These are phyloP conservation scores for Syndactyla subalaris DNA, from an alignment of 2,797 vertebrate genomes.

Conservation along the genomic window DNA sequence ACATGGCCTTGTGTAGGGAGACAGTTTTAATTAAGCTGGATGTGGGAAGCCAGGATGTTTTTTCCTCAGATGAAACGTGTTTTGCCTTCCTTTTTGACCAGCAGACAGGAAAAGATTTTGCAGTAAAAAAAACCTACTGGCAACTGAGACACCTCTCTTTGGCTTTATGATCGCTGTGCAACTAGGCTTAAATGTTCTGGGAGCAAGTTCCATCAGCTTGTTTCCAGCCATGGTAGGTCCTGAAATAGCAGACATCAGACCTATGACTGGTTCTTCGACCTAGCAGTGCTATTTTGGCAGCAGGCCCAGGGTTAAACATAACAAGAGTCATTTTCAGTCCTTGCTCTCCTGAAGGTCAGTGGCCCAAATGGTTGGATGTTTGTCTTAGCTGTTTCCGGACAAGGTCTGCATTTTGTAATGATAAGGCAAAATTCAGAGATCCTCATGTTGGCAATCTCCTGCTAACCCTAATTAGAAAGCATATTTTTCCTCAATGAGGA, in stretches of 20 bases:
- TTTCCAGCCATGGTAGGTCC: slow-evolving; percentile 36
- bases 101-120: not conserved
- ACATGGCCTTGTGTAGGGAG: not conserved
- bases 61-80: not conserved
- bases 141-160: not conserved
- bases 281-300: slow-evolving; percentile 56
- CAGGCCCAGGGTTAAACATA: slow-evolving; percentile 66
- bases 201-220: slow-evolving; percentile 34
- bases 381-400: slow-evolving; percentile 50
- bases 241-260: slow-evolving; percentile 56
- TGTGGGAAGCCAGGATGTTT: not conserved
- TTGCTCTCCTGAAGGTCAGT: slow-evolving; percentile 61
- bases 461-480: not conserved
- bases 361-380: slow-evolving; percentile 63
- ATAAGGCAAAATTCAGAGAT: slow-evolving; percentile 6
- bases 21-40: not conserved
- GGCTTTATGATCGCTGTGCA: not conserved
- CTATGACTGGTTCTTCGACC: slow-evolving; percentile 24
- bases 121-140: not conserved
- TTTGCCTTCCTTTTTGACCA: not conserved
- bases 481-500: not conserved
- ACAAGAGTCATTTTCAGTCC: slow-evolving; percentile 61
- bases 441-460: not conserved
- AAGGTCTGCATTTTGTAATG: slow-evolving; percentile 59
- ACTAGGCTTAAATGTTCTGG: slow-evolving; percentile 21